A percentile compares a stretch with the other conserved stretches of the same genome.
These are phyloP conservation scores for Drosophila nikananu DNA, from an alignment of 1,140 invertebrate species.

Conservation along the genomic window DNA sequence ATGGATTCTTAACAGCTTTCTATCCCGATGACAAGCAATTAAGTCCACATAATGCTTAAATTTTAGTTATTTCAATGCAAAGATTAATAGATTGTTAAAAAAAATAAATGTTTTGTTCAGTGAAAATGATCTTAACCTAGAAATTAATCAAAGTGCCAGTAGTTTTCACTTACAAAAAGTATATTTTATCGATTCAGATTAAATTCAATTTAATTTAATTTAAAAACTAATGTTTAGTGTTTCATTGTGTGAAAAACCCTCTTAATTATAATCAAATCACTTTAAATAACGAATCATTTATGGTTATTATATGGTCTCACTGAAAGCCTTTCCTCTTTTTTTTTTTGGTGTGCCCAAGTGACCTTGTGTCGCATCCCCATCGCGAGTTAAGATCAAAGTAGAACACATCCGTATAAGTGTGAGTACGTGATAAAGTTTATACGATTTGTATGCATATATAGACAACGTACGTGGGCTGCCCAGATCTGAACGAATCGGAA, in stretches of 20 bases:
- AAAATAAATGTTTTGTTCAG: neutral
- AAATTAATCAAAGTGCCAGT: neutral
- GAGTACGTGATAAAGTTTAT: constrained; percentile 31
- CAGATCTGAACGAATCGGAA: constrained; percentile 17
- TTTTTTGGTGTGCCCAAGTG: neutral
- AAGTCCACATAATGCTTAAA: neutral
- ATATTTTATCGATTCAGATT: neutral
- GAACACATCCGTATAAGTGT: constrained; percentile 34
- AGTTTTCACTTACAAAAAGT: neutral
- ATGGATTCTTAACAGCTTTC: constrained; percentile 12
- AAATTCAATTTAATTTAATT: no score
- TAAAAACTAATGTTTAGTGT: no score
- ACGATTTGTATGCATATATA: constrained; percentile 23
- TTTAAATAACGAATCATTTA: neutral
- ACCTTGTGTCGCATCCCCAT: constrained; percentile 18
- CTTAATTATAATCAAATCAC: neutral
- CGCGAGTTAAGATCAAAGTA: constrained; percentile 13
- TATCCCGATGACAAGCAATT: neutral
- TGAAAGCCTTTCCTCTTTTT: neutral
- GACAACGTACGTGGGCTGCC: constrained; percentile 28
- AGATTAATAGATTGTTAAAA: neutral
- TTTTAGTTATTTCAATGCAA: neutral
- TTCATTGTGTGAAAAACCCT: neutral
- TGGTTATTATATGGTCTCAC: neutral
- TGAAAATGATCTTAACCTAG: neutral